These are phyloP conservation scores for Sceliomorpha sp. DNA, from an alignment of 2,888 invertebrate species.

Conservation along the genomic window DNA sequence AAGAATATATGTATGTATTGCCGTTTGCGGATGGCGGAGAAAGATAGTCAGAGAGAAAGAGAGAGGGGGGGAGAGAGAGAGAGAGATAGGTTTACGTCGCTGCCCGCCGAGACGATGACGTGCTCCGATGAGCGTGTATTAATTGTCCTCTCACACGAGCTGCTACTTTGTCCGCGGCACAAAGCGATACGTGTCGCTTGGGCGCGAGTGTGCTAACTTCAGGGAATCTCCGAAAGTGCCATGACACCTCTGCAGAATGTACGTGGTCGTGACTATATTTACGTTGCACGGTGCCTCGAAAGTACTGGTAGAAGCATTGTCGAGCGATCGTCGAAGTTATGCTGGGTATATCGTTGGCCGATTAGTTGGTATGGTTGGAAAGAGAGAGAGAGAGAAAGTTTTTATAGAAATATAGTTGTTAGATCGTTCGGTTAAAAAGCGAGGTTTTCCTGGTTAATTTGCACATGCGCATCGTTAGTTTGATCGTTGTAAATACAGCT, in stretches of 20 bases:
- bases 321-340: too few relatives aligned
- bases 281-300: conserved; percentile 4
- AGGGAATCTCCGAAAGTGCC: conserved; percentile 2
- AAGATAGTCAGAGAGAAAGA: conserved; percentile 7
- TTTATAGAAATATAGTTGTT: too few relatives aligned
- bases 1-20: too few relatives aligned
- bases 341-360: too few relatives aligned
- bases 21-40: too few relatives aligned
- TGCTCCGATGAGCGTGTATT: conserved; percentile 40
- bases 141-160: conserved; percentile 36
- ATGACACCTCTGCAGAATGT: neutral
- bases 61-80: conserved; percentile 3
- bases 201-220: neutral
- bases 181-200: conserved; percentile 1
- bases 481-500: too few relatives aligned
- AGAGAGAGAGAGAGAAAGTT: too few relatives aligned
- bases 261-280: neutral
- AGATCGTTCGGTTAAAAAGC: too few relatives aligned
- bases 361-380: too few relatives aligned
- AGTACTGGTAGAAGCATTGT: conserved; percentile 1
- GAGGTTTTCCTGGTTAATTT: too few relatives aligned
- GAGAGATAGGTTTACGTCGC: conserved; percentile 33
- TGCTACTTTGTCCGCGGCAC: conserved; percentile 21
- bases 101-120: conserved; percentile 45
- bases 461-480: too few relatives aligned